Conservation (phyloP, 2,113 vertebrate genomes). For the Gallinago jamesoni region DNA sequence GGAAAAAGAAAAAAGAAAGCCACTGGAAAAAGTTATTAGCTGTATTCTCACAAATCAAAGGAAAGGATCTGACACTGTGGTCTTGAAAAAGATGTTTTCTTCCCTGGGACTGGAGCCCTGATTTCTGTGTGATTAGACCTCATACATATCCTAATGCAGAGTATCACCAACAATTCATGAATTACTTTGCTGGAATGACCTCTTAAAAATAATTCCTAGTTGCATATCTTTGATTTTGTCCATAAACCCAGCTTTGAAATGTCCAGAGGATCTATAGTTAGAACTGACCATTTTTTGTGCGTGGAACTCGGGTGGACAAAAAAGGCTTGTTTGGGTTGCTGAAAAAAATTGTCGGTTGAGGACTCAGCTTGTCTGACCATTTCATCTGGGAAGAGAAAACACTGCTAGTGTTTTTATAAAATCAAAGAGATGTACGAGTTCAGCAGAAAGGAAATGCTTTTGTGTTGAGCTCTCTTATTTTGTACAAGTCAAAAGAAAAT, state of each 20-base stretch:
- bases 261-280: neutral
- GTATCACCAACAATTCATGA: neutral
- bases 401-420: neutral
- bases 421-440: neutral
- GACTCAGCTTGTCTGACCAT: neutral
- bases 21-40: neutral
- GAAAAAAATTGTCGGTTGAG: neutral
- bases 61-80: neutral
- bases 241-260: neutral
- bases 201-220: neutral
- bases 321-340: neutral
- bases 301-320: neutral
- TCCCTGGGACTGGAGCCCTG: neutral
- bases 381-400: neutral
- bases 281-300: neutral
- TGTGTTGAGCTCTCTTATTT: neutral
- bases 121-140: neutral
- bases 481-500: neutral
- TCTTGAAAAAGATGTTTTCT: neutral
- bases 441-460: neutral
- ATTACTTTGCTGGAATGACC: neutral
- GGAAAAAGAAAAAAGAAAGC: neutral
- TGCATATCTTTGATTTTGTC: neutral
- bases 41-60: neutral
- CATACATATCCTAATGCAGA: neutral